phyloP scores from a whole-genome alignment of 1,140 invertebrate species.

The Halesus radiatus region DNA sequence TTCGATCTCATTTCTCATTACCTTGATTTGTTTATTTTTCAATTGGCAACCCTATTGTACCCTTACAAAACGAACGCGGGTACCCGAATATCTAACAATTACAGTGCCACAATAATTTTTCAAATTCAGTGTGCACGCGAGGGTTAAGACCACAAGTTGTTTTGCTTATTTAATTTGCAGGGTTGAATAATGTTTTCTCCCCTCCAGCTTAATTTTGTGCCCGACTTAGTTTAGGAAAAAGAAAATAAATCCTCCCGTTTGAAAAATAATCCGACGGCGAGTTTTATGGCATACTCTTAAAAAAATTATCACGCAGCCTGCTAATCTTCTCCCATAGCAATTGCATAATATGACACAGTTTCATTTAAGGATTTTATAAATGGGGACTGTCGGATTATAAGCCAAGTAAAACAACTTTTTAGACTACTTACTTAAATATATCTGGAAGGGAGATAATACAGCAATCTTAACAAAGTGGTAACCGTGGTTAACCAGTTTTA shows the following conservation, averaged over 20 bases:
- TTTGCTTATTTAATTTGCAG: background rate
- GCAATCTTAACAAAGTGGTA: no score
- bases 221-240: background rate
- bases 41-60: no score
- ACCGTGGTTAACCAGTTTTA: no score
- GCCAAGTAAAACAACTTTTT: background rate
- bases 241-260: background rate
- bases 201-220: background rate
- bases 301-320: no score
- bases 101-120: no score
- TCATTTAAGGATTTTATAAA: background rate
- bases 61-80: no score
- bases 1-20: no score
- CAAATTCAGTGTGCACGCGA: no score
- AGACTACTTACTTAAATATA: no score
- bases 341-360: background rate
- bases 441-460: no score
- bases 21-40: no score
- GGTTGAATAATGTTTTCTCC: background rate
- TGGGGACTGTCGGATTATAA: background rate
- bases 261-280: slow-evolving; percentile 7
- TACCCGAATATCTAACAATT: no score
- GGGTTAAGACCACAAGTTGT: background rate
- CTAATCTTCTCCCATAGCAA: background rate
- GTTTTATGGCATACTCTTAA: slow-evolving; percentile 12